Conservation (phyloP, 1,140 invertebrate genomes). For the Zaprionus ornatus region DNA sequence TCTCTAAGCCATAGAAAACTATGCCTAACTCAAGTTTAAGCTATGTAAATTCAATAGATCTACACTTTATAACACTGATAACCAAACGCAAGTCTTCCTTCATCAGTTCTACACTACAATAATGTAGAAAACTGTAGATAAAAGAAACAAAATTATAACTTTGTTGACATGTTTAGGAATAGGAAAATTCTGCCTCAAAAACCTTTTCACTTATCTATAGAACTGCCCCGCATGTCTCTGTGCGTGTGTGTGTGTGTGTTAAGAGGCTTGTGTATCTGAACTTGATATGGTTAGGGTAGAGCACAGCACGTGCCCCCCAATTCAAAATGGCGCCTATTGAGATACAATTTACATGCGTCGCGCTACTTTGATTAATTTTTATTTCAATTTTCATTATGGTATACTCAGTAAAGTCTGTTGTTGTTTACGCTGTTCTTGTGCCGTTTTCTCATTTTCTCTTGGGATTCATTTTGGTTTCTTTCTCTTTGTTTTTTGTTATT, state of each 20-base stretch:
- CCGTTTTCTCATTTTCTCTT: conserved; percentile 5
- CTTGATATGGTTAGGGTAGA: not conserved
- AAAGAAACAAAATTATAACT: not conserved
- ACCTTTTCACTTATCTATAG: not conserved
- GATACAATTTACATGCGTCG: conserved; percentile 20
- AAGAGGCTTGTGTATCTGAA: conserved; percentile 24
- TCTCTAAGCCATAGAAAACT: not conserved
- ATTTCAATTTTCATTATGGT: conserved; percentile 21
- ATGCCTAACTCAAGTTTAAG: not conserved
- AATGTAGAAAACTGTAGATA: not conserved
- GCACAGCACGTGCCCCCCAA: conserved; percentile 38
- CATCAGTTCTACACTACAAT: not conserved
- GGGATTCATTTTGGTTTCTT: not conserved
- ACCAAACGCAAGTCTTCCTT: not conserved
- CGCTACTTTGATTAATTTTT: conserved; percentile 34
- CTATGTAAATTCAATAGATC: not conserved
- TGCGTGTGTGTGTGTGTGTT: not conserved
- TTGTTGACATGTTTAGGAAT: not conserved
- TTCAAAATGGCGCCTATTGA: conserved; percentile 40
- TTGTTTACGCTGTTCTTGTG: conserved; percentile 26
- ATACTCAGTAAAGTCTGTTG: conserved; percentile 10
- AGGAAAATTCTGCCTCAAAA: too few relatives aligned
- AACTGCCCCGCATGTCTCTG: not conserved
- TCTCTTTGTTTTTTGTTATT: not conserved
- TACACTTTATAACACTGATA: not conserved